Conservation (phyloP, 2,113 vertebrate genomes). For the Rattus rattus region DNA sequence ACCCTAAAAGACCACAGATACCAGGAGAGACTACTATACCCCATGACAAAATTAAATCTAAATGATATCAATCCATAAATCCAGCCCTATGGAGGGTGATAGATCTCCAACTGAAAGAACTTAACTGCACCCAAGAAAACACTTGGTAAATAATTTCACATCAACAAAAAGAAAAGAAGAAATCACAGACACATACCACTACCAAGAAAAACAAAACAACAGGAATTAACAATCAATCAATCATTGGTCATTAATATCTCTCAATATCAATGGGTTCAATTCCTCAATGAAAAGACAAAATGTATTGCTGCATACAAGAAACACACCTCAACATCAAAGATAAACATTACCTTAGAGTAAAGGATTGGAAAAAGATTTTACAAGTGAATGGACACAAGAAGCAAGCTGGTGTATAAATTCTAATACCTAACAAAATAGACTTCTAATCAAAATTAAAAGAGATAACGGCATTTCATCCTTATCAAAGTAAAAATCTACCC, state of each 20-base stretch:
- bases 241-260: neutral
- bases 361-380: neutral
- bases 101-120: neutral
- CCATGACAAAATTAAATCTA: neutral
- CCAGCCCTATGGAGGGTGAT: neutral
- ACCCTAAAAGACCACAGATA: neutral
- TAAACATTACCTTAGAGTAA: neutral
- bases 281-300: neutral
- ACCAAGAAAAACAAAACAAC: neutral
- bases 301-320: neutral
- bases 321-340: neutral
- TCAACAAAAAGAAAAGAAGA: neutral
- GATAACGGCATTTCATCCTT: neutral
- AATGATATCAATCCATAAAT: neutral
- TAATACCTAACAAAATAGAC: neutral
- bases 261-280: neutral
- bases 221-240: neutral
- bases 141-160: neutral
- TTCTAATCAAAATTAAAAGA: neutral
- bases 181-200: neutral
- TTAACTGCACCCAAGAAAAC: neutral
- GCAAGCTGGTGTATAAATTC: neutral
- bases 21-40: neutral
- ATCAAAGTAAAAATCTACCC: neutral
- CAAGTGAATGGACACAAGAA: neutral